A percentile compares a stretch with the other conserved stretches of the same genome.
Conservation (phyloP, 2,113 vertebrate genomes). For the Miniopterus natalensis region DNA sequence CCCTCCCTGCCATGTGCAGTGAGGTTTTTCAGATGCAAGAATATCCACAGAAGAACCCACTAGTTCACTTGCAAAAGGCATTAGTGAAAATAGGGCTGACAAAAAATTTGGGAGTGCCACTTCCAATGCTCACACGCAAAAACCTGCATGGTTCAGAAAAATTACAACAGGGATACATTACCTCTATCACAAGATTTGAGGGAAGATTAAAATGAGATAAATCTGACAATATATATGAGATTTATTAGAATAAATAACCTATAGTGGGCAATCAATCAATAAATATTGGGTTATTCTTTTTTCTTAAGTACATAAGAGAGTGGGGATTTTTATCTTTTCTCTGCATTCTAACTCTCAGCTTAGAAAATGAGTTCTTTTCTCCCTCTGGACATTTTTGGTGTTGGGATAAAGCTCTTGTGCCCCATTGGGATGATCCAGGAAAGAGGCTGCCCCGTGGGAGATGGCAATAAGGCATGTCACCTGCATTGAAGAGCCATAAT, state of each 20-base stretch:
- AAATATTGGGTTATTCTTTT: not conserved
- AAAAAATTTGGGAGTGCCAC: not conserved
- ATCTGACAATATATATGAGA: not conserved
- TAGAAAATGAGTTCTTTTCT: not conserved
- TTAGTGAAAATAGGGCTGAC: not conserved
- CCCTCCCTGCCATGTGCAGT: not conserved
- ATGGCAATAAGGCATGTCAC: not conserved
- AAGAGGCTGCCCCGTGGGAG: not conserved
- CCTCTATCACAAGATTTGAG: not conserved
- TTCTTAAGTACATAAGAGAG: not conserved
- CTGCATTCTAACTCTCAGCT: not conserved
- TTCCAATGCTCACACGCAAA: constrained; percentile 35
- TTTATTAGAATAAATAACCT: not conserved
- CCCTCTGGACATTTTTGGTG: not conserved
- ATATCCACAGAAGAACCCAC: not conserved
- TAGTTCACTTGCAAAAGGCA: not conserved
- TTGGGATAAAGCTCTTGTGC: not conserved
- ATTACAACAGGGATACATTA: not conserved
- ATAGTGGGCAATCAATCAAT: not conserved
- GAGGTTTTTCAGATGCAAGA: not conserved
- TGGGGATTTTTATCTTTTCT: not conserved
- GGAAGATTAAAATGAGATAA: constrained; percentile 36
- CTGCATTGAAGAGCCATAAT: not conserved
- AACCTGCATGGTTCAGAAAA: not conserved
- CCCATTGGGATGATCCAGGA: not conserved